Conservation (phyloP, 2,113 vertebrate genomes). For the Penelope pileata region DNA sequence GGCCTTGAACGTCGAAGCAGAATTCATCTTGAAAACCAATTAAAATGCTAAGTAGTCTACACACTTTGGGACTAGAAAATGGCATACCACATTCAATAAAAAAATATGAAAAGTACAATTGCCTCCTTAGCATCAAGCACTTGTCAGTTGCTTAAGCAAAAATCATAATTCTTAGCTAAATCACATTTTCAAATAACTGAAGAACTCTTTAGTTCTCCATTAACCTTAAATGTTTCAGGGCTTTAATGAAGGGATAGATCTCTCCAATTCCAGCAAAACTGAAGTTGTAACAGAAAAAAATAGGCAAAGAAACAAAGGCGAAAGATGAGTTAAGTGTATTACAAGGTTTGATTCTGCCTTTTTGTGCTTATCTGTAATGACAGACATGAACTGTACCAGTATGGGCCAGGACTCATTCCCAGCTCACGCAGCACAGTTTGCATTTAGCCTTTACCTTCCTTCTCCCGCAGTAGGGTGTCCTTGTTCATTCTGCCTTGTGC, state of each 20-base stretch:
- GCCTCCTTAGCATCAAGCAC: not conserved
- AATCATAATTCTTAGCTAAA: not conserved
- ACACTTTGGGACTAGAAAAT: not conserved
- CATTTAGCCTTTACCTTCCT: not conserved
- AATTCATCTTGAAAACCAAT: slow-evolving; percentile 49
- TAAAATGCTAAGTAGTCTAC: slow-evolving; percentile 57
- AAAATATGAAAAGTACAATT: not conserved
- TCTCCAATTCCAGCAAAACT: not conserved
- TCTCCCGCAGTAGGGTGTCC: not conserved
- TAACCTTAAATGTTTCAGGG: not conserved
- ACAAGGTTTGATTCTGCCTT: not conserved
- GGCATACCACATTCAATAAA: not conserved
- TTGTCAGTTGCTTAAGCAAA: not conserved
- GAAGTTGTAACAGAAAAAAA: not conserved
- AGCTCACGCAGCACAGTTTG: not conserved
- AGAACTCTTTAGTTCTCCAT: not conserved
- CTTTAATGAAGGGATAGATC: not conserved
- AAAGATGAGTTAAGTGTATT: not conserved
- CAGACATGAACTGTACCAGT: not conserved
- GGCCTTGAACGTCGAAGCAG: slow-evolving; percentile 15
- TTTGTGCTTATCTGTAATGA: not conserved
- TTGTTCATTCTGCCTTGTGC: not conserved
- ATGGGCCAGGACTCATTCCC: not conserved
- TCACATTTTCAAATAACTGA: not conserved
- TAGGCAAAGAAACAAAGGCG: not conserved